Evolutionary conservation across 1,140 invertebrate genomes (phyloP).

Genomic region (Octopus sinensis): DNA sequence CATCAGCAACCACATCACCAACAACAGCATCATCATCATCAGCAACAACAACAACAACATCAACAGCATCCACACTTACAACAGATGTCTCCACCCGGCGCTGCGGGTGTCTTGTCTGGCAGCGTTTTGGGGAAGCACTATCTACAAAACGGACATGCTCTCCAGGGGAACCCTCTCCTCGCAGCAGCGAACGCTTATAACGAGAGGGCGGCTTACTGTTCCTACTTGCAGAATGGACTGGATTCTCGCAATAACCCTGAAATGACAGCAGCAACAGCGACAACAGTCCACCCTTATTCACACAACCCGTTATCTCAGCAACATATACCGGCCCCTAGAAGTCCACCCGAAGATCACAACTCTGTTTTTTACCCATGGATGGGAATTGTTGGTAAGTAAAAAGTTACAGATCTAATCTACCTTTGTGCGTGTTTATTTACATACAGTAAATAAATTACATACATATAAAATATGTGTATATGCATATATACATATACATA

Average conservation of each 20-base stretch:
- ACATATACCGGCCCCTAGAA: not conserved
- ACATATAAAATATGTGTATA: too few relatives aligned
- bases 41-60: not conserved
- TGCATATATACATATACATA: too few relatives aligned
- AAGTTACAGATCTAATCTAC: not conserved
- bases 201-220: not conserved
- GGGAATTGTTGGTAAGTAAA: constrained; percentile 49
- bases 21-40: not conserved
- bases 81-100: not conserved
- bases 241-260: not conserved
- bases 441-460: too few relatives aligned
- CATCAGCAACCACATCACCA: not conserved
- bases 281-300: not conserved
- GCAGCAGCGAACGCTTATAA: not conserved
- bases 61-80: not conserved
- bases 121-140: not conserved
- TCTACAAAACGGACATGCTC: not conserved
- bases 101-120: not conserved
- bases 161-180: not conserved
- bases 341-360: constrained; percentile 26
- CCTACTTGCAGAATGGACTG: constrained; percentile 4
- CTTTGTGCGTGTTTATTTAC: too few relatives aligned
- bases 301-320: not conserved
- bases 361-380: constrained; percentile 50
- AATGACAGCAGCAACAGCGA: not conserved